Evolutionary conservation across 2,797 vertebrate species (phyloP), one percentile per base, ranked within the genome.

Genomic region (Buphagus erythrorhynchus): DNA sequence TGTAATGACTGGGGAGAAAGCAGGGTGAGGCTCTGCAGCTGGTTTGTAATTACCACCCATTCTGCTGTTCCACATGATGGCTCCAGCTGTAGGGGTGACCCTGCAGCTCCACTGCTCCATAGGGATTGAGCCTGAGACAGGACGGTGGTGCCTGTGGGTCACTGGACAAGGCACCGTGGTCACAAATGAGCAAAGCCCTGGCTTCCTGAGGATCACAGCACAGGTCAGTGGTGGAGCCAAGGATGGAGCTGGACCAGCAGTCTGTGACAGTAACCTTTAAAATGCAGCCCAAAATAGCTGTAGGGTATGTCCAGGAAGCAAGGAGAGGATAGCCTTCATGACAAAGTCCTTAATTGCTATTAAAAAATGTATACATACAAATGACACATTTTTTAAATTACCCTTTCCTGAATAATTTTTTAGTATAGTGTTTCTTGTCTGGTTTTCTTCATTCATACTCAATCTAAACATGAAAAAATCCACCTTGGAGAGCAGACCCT

Each of bases 91-190:
- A 0, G 13, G 21, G 4, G 2, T 46, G 31, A 1, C 46, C 51
- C 28, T 0, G 5, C 4, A 14, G 69, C 74, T 75, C 58, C 11
- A 7, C 35, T 9, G 4, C 28, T 26, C 65, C 13, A 5, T 0
- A 24, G 31, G 58, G n/a, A 58, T 9, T 0, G 4, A 26, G 46
- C 33, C 36, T 51, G 72, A 57, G 29, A 28, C 45, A 38, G 58
- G 52, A 35, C 16, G 8, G 10, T 15, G 36, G 43, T 0, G 0
- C 13, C 66, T 18, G 3, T 13, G 61, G 67, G 40, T 66, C 61
- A 40, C 61, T 22, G 67, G 16, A 59, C 31, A 72, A 67, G 21
- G 45, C 29, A 42, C 11, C 5, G 3, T 49, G 1, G 2, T 65
- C 5, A 22, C 54, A 88, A 80, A 65, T 2, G 54, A 83, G 63